Conservation (phyloP, 2,113 vertebrate genomes). For the Macrotis lagotis region DNA sequence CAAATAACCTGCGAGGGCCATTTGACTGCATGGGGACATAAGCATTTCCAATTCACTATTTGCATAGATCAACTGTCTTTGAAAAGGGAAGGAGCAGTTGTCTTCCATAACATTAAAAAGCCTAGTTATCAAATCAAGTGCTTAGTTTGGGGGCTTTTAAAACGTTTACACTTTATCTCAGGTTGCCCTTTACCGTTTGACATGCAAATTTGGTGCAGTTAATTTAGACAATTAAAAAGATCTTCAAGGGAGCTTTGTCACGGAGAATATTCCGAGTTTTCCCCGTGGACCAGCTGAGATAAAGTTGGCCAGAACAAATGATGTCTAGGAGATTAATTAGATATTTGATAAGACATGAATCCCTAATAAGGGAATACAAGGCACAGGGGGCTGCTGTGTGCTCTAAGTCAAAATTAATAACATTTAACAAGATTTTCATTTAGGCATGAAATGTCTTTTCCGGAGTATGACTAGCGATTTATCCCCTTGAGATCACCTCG, state of each 20-base stretch:
- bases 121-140: slow-evolving; percentile 94
- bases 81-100: slow-evolving; percentile 92
- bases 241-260: slow-evolving; percentile 98
- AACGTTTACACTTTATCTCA: slow-evolving; percentile 92
- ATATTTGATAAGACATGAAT: slow-evolving; percentile 99
- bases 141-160: slow-evolving; percentile 91
- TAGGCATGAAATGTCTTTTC: slow-evolving; percentile 99
- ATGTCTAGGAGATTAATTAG: slow-evolving; percentile 99
- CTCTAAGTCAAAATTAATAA: slow-evolving; percentile 99
- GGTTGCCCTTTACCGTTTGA: slow-evolving; percentile 95
- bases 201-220: slow-evolving; percentile 99
- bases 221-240: slow-evolving; percentile 99
- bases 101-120: slow-evolving; percentile 93
- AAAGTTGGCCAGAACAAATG: slow-evolving; percentile 99
- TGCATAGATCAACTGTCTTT: slow-evolving; percentile 95
- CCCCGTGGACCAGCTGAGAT: slow-evolving; percentile 94
- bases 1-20: slow-evolving; percentile 97
- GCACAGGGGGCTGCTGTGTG: slow-evolving; percentile 97
- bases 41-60: slow-evolving; percentile 96
- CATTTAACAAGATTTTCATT: slow-evolving; percentile 99
- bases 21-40: slow-evolving; percentile 94
- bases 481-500: slow-evolving; percentile 88
- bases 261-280: slow-evolving; percentile 91
- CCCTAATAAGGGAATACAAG: slow-evolving; percentile 99
- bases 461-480: slow-evolving; percentile 94